Conservation (phyloP, 1,140 invertebrate genomes). For the Leucophenga varia region DNA sequence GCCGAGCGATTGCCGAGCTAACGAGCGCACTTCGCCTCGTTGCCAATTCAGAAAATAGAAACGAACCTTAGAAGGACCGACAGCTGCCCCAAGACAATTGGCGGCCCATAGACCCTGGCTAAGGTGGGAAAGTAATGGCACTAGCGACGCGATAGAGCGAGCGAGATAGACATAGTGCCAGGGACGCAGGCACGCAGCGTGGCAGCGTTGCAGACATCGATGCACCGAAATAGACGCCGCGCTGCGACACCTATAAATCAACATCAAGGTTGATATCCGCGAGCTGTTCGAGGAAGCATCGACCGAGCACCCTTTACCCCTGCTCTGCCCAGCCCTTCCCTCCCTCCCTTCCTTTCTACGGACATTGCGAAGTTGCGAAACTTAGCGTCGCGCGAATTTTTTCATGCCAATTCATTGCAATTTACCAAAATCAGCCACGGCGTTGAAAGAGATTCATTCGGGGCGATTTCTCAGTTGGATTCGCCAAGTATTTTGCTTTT, state of each 20-base stretch:
- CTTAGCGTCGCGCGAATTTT: constrained; percentile 32
- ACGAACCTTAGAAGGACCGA: constrained; percentile 56
- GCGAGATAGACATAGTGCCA: no score
- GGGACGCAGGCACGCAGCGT: no score
- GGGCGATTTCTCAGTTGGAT: no score
- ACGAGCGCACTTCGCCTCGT: constrained; percentile 18
- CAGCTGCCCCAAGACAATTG: constrained; percentile 38
- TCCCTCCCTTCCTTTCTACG: not conserved
- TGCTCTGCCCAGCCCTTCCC: no score
- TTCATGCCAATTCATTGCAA: constrained; percentile 40
- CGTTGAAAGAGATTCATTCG: no score
- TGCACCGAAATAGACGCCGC: constrained; percentile 37
- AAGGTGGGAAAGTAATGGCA: no score
- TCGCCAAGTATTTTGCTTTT: no score
- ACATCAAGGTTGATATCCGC: constrained; percentile 54
- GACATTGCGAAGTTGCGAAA: constrained; percentile 38
- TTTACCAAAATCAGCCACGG: constrained; percentile 36
- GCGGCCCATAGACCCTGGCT: constrained; percentile 14
- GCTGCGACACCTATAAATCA: constrained; percentile 49
- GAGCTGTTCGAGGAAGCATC: constrained; percentile 41
- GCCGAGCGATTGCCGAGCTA: no score
- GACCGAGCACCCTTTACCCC: no score
- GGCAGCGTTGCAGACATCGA: no score
- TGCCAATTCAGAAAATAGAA: constrained; percentile 62
- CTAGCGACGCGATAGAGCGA: no score